Percentiles rank a stretch among this genome's conserved stretches.
Conservation (phyloP, 2,113 vertebrate species). For the Alethe castanea region DNA sequence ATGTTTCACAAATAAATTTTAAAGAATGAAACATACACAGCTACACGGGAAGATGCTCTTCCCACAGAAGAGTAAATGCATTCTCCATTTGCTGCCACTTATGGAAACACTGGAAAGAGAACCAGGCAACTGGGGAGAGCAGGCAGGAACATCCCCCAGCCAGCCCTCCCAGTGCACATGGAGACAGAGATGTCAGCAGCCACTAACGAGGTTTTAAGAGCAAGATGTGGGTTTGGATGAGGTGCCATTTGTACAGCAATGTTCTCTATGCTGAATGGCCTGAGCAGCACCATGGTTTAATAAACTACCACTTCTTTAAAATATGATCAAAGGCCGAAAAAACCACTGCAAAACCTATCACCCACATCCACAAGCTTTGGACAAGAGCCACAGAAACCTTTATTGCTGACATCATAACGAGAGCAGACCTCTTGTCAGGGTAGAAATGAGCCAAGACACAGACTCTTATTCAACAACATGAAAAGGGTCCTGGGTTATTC, state of each 20-base stretch:
- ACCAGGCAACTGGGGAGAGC: not conserved
- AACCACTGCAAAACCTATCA: not conserved
- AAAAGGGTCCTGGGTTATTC: no score
- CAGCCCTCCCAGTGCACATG: rapidly evolving
- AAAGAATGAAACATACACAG: not conserved
- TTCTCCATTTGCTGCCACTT: not conserved
- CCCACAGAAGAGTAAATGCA: not conserved
- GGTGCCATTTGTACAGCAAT: not conserved
- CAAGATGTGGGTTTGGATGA: not conserved
- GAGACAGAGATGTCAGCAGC: rapidly evolving
- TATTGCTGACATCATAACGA: not conserved
- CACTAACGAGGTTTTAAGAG: not conserved
- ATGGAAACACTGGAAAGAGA: not conserved
- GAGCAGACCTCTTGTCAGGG: no score
- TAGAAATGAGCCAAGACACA: no score
- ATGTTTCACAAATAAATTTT: not conserved
- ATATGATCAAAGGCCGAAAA: not conserved
- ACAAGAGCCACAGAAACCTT: not conserved
- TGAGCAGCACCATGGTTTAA: not conserved
- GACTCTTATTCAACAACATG: no score
- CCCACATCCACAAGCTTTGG: not conserved
- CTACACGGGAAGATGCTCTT: rapidly evolving
- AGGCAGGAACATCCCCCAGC: not conserved
- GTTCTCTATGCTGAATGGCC: not conserved
- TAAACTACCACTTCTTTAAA: not conserved